phyloP scores from a whole-genome alignment of 2,888 invertebrate species.

The Callimorpha dominula region DNA sequence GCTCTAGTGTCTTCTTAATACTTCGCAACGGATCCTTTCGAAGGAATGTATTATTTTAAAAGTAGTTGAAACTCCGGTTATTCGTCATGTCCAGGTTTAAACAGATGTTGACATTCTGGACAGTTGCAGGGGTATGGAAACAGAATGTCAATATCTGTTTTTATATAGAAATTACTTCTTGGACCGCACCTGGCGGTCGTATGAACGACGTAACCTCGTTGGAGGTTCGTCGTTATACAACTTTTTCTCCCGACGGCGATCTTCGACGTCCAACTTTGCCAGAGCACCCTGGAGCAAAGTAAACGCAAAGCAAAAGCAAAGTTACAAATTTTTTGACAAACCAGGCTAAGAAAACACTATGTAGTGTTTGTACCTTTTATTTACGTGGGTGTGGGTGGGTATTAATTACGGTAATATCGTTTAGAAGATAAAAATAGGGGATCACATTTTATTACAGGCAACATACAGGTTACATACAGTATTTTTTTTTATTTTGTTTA shows the following conservation, averaged over 20 bases:
- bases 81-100: slow-evolving; percentile 30
- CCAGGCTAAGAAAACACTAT: neutral
- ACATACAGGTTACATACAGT: too few species aligned
- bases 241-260: slow-evolving; percentile 67
- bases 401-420: too few species aligned
- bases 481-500: too few species aligned
- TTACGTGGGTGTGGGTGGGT: too few species aligned
- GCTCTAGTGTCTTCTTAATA: slow-evolving; percentile 28
- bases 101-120: slow-evolving; percentile 42
- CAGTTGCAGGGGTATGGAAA: slow-evolving; percentile 12
- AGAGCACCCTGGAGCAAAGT: slow-evolving; percentile 59
- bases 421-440: too few species aligned
- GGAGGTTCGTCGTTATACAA: slow-evolving; percentile 72
- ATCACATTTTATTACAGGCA: too few species aligned
- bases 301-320: too few species aligned
- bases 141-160: slow-evolving; percentile 38
- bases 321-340: neutral
- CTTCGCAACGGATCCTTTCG: slow-evolving; percentile 28
- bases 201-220: slow-evolving; percentile 69
- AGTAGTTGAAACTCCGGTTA: slow-evolving; percentile 20
- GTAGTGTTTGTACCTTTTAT: too few species aligned
- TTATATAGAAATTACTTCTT: slow-evolving; percentile 58
- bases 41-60: slow-evolving; percentile 30
- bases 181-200: slow-evolving; percentile 56
- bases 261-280: slow-evolving; percentile 63